Conservation (phyloP, 1,140 invertebrate species). For the Stegodyphus mimosarum region DNA sequence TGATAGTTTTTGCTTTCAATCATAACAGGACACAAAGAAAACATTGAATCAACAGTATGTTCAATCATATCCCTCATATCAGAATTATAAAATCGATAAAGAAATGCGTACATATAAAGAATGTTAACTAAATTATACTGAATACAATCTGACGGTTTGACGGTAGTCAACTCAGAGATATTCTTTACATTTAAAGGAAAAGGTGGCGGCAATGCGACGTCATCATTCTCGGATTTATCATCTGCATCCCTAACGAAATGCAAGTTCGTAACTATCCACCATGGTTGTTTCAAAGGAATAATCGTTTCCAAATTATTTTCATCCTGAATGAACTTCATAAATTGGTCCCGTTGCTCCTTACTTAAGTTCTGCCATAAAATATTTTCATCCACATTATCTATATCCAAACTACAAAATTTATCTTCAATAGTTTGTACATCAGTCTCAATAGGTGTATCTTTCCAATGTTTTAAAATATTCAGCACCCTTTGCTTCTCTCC, state of each 20-base stretch:
- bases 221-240: background rate
- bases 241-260: conserved; percentile 25
- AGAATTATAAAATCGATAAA: conserved; percentile 47
- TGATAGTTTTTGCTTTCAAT: conserved; percentile 19
- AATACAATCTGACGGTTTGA: conserved; percentile 33
- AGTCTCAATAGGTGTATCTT: background rate
- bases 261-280: conserved; percentile 23
- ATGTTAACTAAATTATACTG: conserved; percentile 39
- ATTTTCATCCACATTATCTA: conserved; percentile 18
- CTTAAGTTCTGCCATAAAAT: conserved; percentile 30
- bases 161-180: conserved; percentile 19
- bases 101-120: conserved; percentile 33
- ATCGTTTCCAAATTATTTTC: conserved; percentile 25
- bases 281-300: conserved; percentile 21
- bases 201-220: background rate
- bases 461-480: conserved; percentile 15
- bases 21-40: conserved; percentile 17
- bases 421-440: conserved; percentile 15
- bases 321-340: conserved; percentile 23
- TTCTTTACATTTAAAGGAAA: conserved; percentile 21
- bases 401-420: conserved; percentile 20
- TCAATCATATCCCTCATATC: conserved; percentile 34
- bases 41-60: conserved; percentile 25
- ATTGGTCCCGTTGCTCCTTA: conserved; percentile 15
- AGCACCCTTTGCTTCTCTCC: conserved; percentile 28